phyloP scores from a whole-genome alignment of 1,140 invertebrate genomes.

The Papilio aristodemus region DNA sequence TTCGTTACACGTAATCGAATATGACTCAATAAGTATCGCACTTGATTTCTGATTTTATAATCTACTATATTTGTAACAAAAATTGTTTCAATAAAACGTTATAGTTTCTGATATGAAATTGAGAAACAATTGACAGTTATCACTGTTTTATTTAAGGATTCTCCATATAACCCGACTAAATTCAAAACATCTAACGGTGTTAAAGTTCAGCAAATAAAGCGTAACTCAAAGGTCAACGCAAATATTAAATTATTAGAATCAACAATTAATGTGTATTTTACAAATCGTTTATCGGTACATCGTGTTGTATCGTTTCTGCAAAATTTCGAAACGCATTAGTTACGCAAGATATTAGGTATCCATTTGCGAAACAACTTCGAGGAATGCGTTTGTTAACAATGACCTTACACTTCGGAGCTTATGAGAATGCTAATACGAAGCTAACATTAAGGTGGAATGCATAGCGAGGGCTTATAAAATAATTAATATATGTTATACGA shows the following conservation, averaged over 20 bases:
- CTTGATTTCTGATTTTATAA: conserved; percentile 1
- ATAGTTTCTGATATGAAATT: neutral
- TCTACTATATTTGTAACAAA: neutral
- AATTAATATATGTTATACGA: neutral
- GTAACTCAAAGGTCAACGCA: conserved; percentile 12
- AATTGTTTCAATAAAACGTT: neutral
- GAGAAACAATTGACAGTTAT: too few species aligned
- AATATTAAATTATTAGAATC: conserved; percentile 19
- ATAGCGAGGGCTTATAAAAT: neutral
- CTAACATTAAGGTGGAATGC: conserved; percentile 6
- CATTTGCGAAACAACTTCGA: conserved; percentile 10
- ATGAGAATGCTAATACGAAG: neutral
- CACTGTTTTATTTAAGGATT: too few species aligned
- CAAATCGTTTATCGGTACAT: neutral
- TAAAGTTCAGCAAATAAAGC: neutral
- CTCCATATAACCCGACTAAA: neutral
- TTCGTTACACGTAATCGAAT: neutral
- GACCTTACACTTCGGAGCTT: conserved; percentile 5
- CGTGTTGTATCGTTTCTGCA: neutral
- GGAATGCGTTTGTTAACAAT: conserved; percentile 11
- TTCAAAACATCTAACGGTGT: neutral
- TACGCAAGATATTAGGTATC: neutral
- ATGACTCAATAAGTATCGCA: neutral
- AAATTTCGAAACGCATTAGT: neutral
- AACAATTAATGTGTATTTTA: conserved; percentile 3